Percentiles rank a stretch among this genome's conserved stretches.
Conservation (phyloP, 2,888 invertebrate genomes). For the Zootermopsis nevadensis region DNA sequence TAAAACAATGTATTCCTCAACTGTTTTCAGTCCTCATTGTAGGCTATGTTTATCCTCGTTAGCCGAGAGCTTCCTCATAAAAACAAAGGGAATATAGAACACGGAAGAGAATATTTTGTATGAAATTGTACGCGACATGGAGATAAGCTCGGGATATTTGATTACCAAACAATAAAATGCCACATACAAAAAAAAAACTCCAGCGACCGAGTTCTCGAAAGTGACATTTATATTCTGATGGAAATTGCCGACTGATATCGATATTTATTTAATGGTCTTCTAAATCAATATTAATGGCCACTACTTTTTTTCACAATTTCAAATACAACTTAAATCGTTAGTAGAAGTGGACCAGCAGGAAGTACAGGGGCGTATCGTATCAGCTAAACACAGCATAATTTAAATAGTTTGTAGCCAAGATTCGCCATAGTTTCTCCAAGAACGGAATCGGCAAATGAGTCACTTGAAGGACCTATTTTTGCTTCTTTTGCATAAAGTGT, state of each 20-base stretch:
- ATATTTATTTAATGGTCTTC: slow-evolving; percentile 14
- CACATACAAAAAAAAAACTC: too few species aligned
- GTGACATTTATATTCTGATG: not conserved
- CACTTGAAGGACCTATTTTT: too few species aligned
- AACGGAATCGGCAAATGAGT: too few species aligned
- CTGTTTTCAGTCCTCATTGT: slow-evolving; percentile 40
- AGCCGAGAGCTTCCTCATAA: slow-evolving; percentile 35
- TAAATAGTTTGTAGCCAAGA: too few species aligned
- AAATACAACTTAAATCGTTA: not conserved
- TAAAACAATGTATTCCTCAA: slow-evolving; percentile 42
- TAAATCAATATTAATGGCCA: slow-evolving; percentile 10
- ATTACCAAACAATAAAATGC: slow-evolving; percentile 23
- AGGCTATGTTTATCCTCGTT: slow-evolving; percentile 36
- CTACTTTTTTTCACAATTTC: not conserved
- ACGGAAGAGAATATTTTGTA: slow-evolving; percentile 31
- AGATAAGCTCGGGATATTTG: slow-evolving; percentile 11
- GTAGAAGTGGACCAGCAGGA: not conserved
- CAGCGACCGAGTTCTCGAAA: too few species aligned
- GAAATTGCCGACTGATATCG: not conserved
- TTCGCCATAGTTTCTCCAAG: too few species aligned
- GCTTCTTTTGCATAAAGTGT: too few species aligned
- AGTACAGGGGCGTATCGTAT: too few species aligned
- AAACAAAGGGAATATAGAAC: slow-evolving; percentile 12
- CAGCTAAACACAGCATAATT: too few species aligned
- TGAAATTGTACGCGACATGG: slow-evolving; percentile 7